Evolutionary conservation across 35 echinoderm and acorn worm genomes (phyloP).

Genomic region (Amphiura filiformis): DNA sequence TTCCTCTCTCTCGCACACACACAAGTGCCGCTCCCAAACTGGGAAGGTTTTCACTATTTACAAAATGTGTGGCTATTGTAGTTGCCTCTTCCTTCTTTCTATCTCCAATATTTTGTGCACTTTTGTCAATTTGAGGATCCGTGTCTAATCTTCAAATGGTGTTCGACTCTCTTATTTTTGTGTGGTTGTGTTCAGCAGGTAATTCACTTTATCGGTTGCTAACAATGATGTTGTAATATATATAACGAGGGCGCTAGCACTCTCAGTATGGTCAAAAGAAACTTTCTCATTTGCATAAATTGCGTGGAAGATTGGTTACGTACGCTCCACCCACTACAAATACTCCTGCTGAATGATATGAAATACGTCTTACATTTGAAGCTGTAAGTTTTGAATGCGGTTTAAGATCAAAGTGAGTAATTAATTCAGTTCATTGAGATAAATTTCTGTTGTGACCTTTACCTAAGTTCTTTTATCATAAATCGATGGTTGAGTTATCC

Average conservation of each 20-base stretch:
- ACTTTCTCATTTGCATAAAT: not conserved
- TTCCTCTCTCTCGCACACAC: not conserved
- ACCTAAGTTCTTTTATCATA: no score
- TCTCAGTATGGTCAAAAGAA: not conserved
- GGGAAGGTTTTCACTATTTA: not conserved
- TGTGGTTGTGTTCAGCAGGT: not conserved
- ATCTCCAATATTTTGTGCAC: not conserved
- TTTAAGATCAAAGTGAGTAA: no score
- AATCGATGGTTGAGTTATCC: no score
- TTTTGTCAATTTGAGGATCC: not conserved
- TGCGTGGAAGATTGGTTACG: not conserved
- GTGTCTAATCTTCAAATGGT: not conserved
- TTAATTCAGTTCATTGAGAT: no score
- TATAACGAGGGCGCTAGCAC: not conserved
- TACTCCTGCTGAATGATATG: no score
- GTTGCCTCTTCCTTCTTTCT: not conserved
- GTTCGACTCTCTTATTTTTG: not conserved
- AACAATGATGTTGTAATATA: not conserved
- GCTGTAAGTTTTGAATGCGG: no score
- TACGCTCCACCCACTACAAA: not conserved
- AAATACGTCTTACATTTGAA: no score
- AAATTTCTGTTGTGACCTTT: no score
- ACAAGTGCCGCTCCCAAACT: not conserved
- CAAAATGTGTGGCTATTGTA: not conserved
- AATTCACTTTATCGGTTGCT: not conserved